Base-by-base conservation (phyloP, 2,888 invertebrate species). In the Lasioglossum leucozonium region DNA sequence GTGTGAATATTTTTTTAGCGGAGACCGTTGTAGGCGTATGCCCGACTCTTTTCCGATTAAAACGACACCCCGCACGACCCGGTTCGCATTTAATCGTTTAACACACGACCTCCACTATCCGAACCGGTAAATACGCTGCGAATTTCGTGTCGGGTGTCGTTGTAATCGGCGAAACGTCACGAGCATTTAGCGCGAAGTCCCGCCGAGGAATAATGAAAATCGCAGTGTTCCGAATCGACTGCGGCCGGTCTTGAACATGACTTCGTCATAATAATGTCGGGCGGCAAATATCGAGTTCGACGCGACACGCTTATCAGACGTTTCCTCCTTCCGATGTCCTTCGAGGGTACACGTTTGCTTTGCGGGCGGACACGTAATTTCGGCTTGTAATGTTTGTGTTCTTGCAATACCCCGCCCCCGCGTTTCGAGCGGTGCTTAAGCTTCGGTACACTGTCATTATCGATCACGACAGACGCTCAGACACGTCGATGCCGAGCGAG, bases 301-400 rank as follows among this genome's bases (percentile, higher is more conserved):
- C 72, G 72, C 40, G 67, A n/a, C 47, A 69, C 58, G 30, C 55
- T 73, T 73, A 51, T 77, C 69, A 69, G n/a, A 40, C 42, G 83
- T 81, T 69, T 40, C 58, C 55, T 34, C 72, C 30, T 72, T 67
- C 40, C 16, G 47, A 34, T 71, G 72, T 73, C 58, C 76, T 44
- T 75, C 72, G 74, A 26, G 62, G 44, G 44, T 62, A 79, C 40
- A 77, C 85, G 88, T 88, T 86, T 88, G 67, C 71, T 30, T 75
- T 85, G 76, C 58, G 73, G 73, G 67, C 72, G 76, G 74, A 78
- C 81, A 77, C 81, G 84, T 74, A 89, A 86, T 89, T 89, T 89
- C 78, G 79, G 78, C 79, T 79, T 80, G 74, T 80, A 82, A 88
- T 86, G 87, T 89, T 89, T 89, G 72, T 78, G 42, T 58, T 82